Conservation (phyloP, 2,797 vertebrate species). For the Sylvia borin region DNA sequence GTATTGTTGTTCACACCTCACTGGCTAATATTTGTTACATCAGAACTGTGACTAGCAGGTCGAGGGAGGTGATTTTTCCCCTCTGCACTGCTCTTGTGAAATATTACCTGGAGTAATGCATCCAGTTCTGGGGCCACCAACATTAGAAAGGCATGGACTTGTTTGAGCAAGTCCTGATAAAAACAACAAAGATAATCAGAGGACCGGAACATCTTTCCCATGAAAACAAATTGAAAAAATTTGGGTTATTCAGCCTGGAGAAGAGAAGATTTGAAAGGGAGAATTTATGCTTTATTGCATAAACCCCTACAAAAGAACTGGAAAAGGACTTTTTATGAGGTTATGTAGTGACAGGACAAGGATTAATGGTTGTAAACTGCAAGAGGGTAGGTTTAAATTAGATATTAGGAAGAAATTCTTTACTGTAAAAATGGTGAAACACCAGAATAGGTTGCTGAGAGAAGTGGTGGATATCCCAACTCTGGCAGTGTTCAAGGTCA, state of each 20-base stretch:
- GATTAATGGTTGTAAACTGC: background rate
- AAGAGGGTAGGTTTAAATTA: background rate
- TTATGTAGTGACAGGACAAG: background rate
- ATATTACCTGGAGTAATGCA: background rate
- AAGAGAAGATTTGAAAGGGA: background rate
- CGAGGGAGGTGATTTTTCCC: background rate
- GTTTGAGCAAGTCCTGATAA: rapidly evolving
- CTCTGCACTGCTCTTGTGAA: background rate
- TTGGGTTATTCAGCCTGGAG: background rate
- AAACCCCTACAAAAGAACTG: background rate
- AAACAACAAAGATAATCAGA: background rate
- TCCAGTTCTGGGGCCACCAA: background rate
- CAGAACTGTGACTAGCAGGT: background rate
- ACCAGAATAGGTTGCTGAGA: background rate
- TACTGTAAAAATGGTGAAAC: background rate
- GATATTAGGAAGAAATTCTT: background rate
- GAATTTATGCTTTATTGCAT: background rate
- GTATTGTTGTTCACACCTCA: background rate
- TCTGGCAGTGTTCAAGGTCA: background rate
- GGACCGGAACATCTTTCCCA: background rate
- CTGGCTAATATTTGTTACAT: background rate
- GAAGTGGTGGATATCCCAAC: background rate
- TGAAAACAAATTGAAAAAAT: background rate
- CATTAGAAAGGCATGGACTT: background rate
- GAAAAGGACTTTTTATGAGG: background rate